Evolutionary conservation across 2,113 vertebrate genomes (phyloP), one percentile per base, ranked within the genome.

Genomic region (Poeciliopsis occidentalis): DNA sequence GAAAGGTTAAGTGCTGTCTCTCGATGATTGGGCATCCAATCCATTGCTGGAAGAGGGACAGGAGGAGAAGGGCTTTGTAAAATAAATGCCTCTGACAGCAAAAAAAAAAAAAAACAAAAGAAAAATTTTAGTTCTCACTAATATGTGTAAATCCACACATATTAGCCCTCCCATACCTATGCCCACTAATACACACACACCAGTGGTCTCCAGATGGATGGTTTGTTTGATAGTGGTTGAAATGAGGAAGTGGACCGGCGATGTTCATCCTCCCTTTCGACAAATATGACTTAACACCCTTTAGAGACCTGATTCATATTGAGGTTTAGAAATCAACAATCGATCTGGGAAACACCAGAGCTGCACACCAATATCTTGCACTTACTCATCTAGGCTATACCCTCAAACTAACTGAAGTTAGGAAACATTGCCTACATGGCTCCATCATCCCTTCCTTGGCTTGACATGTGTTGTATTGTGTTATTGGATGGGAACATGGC

Each of bases 141-240:
- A 37, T 37, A 37, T 37, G 10, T 37, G 73, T 47, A 61, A 69
- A 71, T n/a, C 24, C 31, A 63, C 39, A 67, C 75, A 67, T 17
- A 2, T 37, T 31, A 69, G 4, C 22, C 27, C 2, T 2, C 51
- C 12, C 44, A 24, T 71, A 64, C 73, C 62, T 7, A 60, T 54
- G 57, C 69, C 19, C 69, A 76, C 41, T 70, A 8, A 68, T 3
- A 79, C 27, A 22, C 51, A 78, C 81, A 88, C 76, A 75, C 64
- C 37, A 71, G 62, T 41, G 68, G 78, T 82, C 63, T 62, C 32
- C 74, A 82, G 86, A 87, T 87, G 87, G 88, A 86, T 89, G 80
- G 64, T 64, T 64, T 70, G 67, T 73, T 83, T 85, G 82, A 92
- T 87, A 91, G 90, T 87, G 76, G 84, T 64, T 72, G 83, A 82